These are phyloP conservation scores for Xestia ashworthii DNA, from an alignment of 2,888 invertebrate species.

Conservation along the genomic window DNA sequence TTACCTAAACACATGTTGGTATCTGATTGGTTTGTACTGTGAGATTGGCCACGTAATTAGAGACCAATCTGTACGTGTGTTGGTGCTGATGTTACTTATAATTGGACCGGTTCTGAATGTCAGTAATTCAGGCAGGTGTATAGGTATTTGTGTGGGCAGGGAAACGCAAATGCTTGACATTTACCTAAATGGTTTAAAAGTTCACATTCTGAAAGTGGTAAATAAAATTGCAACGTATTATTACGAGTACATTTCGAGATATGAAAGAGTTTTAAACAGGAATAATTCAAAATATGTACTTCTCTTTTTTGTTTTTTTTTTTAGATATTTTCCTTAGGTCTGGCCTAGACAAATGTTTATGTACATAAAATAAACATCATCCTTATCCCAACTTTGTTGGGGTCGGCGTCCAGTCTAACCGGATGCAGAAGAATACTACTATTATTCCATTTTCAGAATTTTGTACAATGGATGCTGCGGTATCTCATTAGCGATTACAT, in stretches of 20 bases:
- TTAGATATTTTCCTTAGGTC: too few relatives aligned
- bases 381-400: too few relatives aligned
- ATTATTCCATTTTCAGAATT: too few relatives aligned
- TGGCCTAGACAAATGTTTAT: too few relatives aligned
- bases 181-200: not conserved
- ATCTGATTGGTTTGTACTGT: constrained; percentile 38
- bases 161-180: not conserved
- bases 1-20: constrained; percentile 16
- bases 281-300: too few relatives aligned
- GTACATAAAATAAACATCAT: too few relatives aligned
- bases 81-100: not conserved
- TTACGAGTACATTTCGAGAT: not conserved
- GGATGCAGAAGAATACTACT: too few relatives aligned
- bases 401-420: too few relatives aligned
- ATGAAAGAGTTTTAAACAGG: too few relatives aligned
- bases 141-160: not conserved
- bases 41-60: constrained; percentile 42
- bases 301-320: too few relatives aligned
- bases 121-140: not conserved
- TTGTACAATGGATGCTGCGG: too few relatives aligned
- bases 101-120: not conserved
- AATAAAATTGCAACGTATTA: not conserved
- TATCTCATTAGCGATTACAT: constrained; percentile 51
- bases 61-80: constrained; percentile 8
- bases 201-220: not conserved